Conservation (phyloP, 1,140 invertebrate species). For the Cydia pomonella region DNA sequence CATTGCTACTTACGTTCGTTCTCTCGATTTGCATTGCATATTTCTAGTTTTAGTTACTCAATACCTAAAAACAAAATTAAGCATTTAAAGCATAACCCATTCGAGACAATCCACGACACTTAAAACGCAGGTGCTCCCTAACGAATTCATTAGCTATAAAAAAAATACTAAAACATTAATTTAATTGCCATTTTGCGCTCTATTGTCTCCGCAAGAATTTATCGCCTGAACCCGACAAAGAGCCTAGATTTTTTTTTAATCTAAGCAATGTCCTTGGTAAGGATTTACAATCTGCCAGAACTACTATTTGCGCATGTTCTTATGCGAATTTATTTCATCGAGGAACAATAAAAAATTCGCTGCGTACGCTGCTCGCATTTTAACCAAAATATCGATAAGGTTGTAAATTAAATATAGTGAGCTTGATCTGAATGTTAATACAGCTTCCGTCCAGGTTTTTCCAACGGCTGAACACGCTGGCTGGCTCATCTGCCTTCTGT, state of each 20-base stretch:
- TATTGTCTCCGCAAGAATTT: constrained; percentile 53
- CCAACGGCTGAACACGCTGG: neutral
- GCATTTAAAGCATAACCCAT: constrained; percentile 17
- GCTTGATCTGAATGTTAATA: constrained; percentile 37
- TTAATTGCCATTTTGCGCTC: constrained; percentile 49
- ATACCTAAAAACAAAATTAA: constrained; percentile 6
- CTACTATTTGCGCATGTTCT: constrained; percentile 49
- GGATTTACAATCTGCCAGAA: constrained; percentile 55
- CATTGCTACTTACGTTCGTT: neutral
- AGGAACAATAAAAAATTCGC: constrained; percentile 53
- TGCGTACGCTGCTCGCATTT: constrained; percentile 47
- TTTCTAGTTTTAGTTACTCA: constrained; percentile 13
- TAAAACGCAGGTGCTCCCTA: constrained; percentile 21
- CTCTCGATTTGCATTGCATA: neutral
- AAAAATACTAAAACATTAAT: constrained; percentile 64
- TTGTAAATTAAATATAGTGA: constrained; percentile 51
- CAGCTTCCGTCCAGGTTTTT: constrained; percentile 35
- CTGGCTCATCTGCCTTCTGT: neutral
- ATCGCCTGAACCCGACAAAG: constrained; percentile 43
- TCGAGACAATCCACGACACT: constrained; percentile 8
- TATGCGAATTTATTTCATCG: constrained; percentile 54
- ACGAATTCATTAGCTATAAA: constrained; percentile 41
- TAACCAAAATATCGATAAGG: constrained; percentile 44
- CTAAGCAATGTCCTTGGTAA: constrained; percentile 48
- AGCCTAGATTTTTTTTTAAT: constrained; percentile 39